These are phyloP conservation scores for Tinea trinotella DNA, from an alignment of 2,888 invertebrate species.

Conservation along the genomic window DNA sequence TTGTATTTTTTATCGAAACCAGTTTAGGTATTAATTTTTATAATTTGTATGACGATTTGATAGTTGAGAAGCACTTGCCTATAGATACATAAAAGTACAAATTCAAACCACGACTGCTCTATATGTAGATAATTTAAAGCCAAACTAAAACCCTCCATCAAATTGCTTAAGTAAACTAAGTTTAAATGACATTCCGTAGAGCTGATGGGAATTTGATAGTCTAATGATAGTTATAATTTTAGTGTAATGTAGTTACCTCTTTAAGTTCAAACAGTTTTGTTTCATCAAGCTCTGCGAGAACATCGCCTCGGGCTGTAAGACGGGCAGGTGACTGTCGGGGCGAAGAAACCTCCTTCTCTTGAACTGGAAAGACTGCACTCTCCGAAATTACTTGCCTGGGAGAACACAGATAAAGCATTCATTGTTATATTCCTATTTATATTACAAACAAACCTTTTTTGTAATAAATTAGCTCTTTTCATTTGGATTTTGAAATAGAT, in stretches of 20 bases:
- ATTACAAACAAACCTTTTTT: background rate
- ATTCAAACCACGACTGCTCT: background rate
- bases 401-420: background rate
- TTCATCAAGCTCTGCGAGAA: conserved; percentile 72
- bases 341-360: background rate
- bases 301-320: conserved; percentile 50
- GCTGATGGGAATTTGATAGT: conserved; percentile 1
- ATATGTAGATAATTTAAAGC: background rate
- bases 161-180: background rate
- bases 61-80: too few relatives aligned
- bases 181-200: background rate
- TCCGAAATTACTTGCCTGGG: conserved; percentile 16
- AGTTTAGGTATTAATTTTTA: too few relatives aligned
- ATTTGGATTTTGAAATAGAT: background rate
- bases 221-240: conserved; percentile 2
- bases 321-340: conserved; percentile 32
- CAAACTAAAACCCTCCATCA: background rate
- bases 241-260: conserved; percentile 56
- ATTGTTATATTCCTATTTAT: too few relatives aligned
- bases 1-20: too few relatives aligned
- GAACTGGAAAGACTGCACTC: conserved; percentile 11
- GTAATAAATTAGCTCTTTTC: background rate
- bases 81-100: background rate
- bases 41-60: too few relatives aligned
- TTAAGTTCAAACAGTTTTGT: conserved; percentile 75